phyloP scores from a whole-genome alignment of 1,140 invertebrate genomes.

The Psix sp. region DNA sequence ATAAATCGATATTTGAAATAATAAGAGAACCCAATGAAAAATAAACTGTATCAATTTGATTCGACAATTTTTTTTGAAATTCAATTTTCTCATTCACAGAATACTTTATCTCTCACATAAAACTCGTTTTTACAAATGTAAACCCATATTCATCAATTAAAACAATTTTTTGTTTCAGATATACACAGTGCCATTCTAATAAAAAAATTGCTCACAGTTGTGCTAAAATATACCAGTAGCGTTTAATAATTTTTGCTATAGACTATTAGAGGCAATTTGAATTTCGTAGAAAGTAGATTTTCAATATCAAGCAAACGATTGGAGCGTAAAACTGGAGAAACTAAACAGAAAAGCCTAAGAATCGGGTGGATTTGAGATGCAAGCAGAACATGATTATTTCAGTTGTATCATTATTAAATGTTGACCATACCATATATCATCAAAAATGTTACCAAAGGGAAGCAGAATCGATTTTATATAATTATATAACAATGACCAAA shows the following conservation, averaged over 20 bases:
- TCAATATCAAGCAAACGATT: slow-evolving; percentile 19
- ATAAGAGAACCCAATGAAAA: too few relatives aligned
- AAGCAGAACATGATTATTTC: background rate
- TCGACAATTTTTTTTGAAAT: too few relatives aligned
- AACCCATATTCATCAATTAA: too few relatives aligned
- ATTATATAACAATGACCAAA: slow-evolving; percentile 67
- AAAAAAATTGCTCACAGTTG: slow-evolving; percentile 70
- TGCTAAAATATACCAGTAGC: slow-evolving; percentile 65
- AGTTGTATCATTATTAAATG: background rate
- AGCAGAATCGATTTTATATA: slow-evolving; percentile 64
- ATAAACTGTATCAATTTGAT: too few relatives aligned
- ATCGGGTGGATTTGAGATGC: background rate
- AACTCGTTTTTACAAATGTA: slow-evolving; percentile 2
- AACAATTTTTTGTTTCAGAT: slow-evolving; percentile 64
- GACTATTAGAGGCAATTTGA: slow-evolving; percentile 23
- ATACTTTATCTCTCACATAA: background rate
- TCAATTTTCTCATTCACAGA: too few relatives aligned
- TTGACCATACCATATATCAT: slow-evolving; percentile 24
- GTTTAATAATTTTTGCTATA: slow-evolving; percentile 54
- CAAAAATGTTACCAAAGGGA: slow-evolving; percentile 72
- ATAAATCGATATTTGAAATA: too few relatives aligned
- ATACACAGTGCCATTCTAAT: slow-evolving; percentile 71
- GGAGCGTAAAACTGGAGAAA: background rate
- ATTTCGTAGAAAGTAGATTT: slow-evolving; percentile 6
- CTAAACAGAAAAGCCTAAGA: slow-evolving; percentile 28